Evolutionary conservation across 1,140 invertebrate species (phyloP), one percentile per base, ranked within the genome.

Genomic region (Lepidurus couesii): DNA sequence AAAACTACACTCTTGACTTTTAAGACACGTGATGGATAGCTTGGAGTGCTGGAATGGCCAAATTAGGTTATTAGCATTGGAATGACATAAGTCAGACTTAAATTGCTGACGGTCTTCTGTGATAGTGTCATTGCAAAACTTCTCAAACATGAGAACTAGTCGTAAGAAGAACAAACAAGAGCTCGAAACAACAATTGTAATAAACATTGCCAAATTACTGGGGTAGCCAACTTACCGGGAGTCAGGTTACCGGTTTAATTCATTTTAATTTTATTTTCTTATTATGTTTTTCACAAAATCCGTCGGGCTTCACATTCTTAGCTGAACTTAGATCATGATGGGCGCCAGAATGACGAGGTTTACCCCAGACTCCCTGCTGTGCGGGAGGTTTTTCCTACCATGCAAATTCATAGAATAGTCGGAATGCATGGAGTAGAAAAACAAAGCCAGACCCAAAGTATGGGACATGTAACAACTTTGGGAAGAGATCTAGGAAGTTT

Each of bases 321-420:
- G 24, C 6, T 6, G 11, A 24, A 24, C 11, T 75, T 10, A 5
- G 34, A 34, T 34, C 34, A 34, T 4, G 34, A 34, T 34, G 34
- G 53, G 53, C 53, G 53, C 53, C 53, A 65, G 53, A 65, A 65
- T 65, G 53, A 65, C 53, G 53, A n/a, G 13, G 53, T 65, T 65
- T 65, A 65, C 9, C 53, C 53, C 53, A 21, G 53, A 65, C 53
- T 65, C 16, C 53, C 53, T 21, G 53, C 53, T 65, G 53, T 16
- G 53, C 53, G 53, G 53, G 53, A 65, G 21, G 53, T 65, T 65
- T 13, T 65, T 21, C 53, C 21, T 13, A 13, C 53, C 16, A 65
- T 65, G 53, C 53, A 65, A 65, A 65, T 65, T 65, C 53, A 65
- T 7, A 7, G 13, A 65, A 65, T 65, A 21, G 53, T 65, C 53